These are phyloP conservation scores for Ormyrus labotus DNA, from an alignment of 2,888 invertebrate species.

Conservation along the genomic window DNA sequence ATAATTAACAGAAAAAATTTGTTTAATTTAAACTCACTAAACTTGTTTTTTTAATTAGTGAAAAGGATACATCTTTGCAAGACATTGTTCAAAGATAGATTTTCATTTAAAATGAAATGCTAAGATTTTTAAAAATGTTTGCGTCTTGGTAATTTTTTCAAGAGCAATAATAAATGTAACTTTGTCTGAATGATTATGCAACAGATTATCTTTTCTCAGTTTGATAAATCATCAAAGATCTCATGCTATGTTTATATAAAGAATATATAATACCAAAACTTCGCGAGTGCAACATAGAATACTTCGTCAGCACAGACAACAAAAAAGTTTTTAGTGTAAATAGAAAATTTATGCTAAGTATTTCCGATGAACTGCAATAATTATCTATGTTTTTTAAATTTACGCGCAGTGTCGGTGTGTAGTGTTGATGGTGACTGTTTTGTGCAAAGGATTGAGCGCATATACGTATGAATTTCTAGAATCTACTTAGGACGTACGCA, in stretches of 20 bases:
- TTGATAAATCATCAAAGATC: not conserved
- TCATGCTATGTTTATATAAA: not conserved
- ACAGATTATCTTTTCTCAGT: not conserved
- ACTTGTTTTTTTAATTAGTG: too few relatives aligned
- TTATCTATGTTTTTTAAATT: constrained; percentile 7
- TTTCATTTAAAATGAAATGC: too few relatives aligned
- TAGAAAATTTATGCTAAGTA: constrained; percentile 24
- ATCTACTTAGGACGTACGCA: constrained; percentile 18
- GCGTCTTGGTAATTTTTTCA: too few relatives aligned
- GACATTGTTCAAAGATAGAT: too few relatives aligned
- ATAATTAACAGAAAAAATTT: too few relatives aligned
- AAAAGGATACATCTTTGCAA: too few relatives aligned
- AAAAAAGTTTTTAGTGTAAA: constrained; percentile 41
- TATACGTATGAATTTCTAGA: constrained; percentile 4
- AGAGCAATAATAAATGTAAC: too few relatives aligned
- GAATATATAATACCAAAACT: constrained; percentile 3
- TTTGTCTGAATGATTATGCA: too few relatives aligned
- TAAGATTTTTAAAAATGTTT: too few relatives aligned
- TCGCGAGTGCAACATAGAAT: not conserved
- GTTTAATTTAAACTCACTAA: too few relatives aligned
- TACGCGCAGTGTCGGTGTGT: constrained; percentile 42
- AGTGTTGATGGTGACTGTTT: constrained; percentile 21
- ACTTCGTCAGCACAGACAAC: constrained; percentile 4
- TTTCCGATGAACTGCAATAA: constrained; percentile 29
- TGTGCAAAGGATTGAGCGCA: constrained; percentile 32